Base-by-base conservation (phyloP, 2,797 vertebrate species). In the Apogon talboti region DNA sequence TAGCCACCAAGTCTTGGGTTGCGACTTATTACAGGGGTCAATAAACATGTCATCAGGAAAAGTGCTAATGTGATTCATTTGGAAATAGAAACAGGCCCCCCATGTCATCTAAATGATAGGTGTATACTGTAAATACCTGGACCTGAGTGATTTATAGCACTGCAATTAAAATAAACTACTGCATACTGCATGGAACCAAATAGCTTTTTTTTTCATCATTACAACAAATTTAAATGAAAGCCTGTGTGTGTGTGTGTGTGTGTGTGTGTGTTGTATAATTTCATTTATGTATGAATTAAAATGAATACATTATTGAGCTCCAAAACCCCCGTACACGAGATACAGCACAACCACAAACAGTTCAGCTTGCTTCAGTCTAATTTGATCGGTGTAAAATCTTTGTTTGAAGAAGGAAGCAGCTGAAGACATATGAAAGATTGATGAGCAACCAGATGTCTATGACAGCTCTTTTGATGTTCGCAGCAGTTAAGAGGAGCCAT, bases 31-130 rank as follows among this genome's bases (percentile, higher is more conserved):
- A 81, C 52, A 55, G 69, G 71, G 89, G 84, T 92, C 86, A 89
- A 90, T 92, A 91, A 91, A 92, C 87, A 89, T 87, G 89, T 89
- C 87, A 84, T 30, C 41, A 46, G 72, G 63, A 86, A 89, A 90
- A 84, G 61, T 76, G 88, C 79, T 86, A 85, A 91, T 88, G 89
- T 78, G 81, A 68, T 65, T 74, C 33, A 68, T 90, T 87, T 78
- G 55, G 66, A 87, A 89, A 84, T 81, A 78, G 74, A 76, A 85
- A 76, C 60, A 50, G 66, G 46, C 64, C 44, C 35, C 21, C 21
- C n/a, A 38, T 62, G 54, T 45, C 73, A 73, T 28, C 63, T 55
- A 54, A 76, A 63, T 84, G 74, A 83, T 71, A 69, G 18, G 37
- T 71, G 38, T 66, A 19, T 52, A 40, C 16, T 58, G 56, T 71